Evolutionary conservation across 2,113 vertebrate genomes (phyloP).

Genomic region (Diphyllodes magnificus): DNA sequence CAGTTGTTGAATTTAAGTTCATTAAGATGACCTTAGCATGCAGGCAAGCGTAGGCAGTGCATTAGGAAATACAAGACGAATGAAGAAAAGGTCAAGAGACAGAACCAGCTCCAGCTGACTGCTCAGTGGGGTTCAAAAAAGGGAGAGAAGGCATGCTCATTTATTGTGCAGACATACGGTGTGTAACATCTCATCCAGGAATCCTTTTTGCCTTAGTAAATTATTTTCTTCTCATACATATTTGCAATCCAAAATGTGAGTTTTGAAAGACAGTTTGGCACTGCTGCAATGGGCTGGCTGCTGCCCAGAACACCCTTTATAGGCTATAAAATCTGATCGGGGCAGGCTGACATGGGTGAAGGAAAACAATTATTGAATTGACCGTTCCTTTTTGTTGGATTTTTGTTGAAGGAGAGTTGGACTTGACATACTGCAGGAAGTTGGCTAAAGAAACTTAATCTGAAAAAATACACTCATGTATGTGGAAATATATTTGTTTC

Average conservation of each 20-base stretch:
- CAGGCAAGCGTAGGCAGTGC: not conserved
- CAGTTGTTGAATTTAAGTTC: not conserved
- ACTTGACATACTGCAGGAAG: not conserved
- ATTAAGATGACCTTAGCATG: not conserved
- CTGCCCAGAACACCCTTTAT: not conserved
- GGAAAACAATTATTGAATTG: not conserved
- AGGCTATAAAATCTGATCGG: not conserved
- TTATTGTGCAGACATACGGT: not conserved
- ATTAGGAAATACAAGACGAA: not conserved
- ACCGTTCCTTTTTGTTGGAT: not conserved
- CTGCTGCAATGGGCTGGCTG: not conserved
- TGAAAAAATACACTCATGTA: not conserved
- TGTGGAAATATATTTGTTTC: not conserved
- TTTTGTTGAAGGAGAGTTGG: not conserved
- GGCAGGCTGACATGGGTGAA: not conserved
- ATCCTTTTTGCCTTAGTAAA: not conserved
- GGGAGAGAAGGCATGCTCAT: not conserved
- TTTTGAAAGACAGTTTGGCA: slow-evolving; percentile 1
- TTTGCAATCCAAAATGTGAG: not conserved
- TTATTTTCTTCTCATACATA: not conserved
- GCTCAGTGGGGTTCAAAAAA: not conserved
- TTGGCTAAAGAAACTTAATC: not conserved
- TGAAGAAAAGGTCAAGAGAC: not conserved
- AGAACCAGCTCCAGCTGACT: not conserved
- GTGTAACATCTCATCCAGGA: not conserved